phyloP scores from a whole-genome alignment of 2,888 invertebrate genomes.

The Nephrotoma guestfalica region DNA sequence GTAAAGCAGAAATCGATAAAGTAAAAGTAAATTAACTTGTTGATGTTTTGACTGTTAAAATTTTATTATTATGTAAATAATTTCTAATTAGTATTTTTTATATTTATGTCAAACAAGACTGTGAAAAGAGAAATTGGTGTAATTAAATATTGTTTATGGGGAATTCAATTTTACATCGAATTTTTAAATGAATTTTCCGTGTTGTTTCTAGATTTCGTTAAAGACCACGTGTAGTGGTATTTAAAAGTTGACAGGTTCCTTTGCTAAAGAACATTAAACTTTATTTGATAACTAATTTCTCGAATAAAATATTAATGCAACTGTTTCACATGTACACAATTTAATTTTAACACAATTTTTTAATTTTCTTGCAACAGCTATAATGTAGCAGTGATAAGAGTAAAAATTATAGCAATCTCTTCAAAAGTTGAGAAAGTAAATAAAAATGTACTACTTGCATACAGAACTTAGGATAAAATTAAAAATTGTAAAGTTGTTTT shows the following conservation, averaged over 20 bases:
- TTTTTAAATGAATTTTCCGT: too few relatives aligned
- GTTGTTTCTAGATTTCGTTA: too few relatives aligned
- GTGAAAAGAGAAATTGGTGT: too few relatives aligned
- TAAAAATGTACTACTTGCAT: not conserved
- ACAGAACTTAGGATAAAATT: not conserved
- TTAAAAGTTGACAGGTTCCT: too few relatives aligned
- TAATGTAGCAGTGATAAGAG: not conserved
- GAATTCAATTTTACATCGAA: too few relatives aligned
- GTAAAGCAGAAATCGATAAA: not conserved
- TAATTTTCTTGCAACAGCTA: not conserved
- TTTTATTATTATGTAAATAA: not conserved
- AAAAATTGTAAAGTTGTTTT: not conserved
- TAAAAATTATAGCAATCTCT: not conserved
- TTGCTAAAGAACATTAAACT: too few relatives aligned
- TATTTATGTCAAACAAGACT: not conserved
- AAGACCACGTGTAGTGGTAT: too few relatives aligned
- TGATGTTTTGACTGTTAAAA: not conserved
- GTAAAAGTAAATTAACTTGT: not conserved
- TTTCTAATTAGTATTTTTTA: not conserved
- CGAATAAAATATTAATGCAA: too few relatives aligned
- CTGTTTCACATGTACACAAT: too few relatives aligned
- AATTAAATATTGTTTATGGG: too few relatives aligned
- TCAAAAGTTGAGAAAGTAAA: not conserved
- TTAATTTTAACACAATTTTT: not conserved
- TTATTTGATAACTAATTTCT: too few relatives aligned